These are phyloP conservation scores for Blastobasis lacticolella DNA, from an alignment of 2,888 invertebrate genomes.

Conservation along the genomic window DNA sequence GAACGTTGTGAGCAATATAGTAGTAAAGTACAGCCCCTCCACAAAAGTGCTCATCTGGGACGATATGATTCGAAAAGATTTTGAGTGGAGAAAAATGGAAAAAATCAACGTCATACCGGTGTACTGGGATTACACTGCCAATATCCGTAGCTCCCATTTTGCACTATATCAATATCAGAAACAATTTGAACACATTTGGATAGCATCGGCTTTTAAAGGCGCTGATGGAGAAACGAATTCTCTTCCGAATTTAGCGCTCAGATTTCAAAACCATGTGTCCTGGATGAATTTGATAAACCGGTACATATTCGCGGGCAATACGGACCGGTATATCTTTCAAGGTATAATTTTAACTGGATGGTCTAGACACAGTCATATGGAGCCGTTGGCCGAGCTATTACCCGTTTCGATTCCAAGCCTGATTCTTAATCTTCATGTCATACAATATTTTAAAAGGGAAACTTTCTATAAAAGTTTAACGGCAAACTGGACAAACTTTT, in stretches of 20 bases:
- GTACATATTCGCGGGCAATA: constrained; percentile 55
- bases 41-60: constrained; percentile 85
- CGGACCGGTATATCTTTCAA: constrained; percentile 49
- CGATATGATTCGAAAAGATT: constrained; percentile 70
- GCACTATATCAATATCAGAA: constrained; percentile 30
- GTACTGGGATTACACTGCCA: constrained; percentile 79
- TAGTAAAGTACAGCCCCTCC: constrained; percentile 59
- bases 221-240: constrained; percentile 72
- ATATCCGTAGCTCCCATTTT: constrained; percentile 29
- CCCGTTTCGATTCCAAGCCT: constrained; percentile 78
- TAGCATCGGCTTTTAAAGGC: constrained; percentile 90
- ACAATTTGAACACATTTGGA: constrained; percentile 81
- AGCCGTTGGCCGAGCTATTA: constrained; percentile 77
- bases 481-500: no score
- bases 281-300: constrained; percentile 78
- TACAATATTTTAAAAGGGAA: constrained; percentile 16
- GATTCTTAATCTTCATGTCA: constrained; percentile 70
- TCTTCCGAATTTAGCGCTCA: constrained; percentile 73
- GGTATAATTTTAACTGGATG: constrained; percentile 83
- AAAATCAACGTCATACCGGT: constrained; percentile 74
- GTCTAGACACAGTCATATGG: constrained; percentile 81
- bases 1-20: constrained; percentile 57
- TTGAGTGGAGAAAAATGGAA: no score
- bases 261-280: constrained; percentile 80
- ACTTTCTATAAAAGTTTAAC: no score